Evolutionary conservation across 2,888 invertebrate species (phyloP), one percentile per base, ranked within the genome.

Genomic region (Drosophila melanosoma): DNA sequence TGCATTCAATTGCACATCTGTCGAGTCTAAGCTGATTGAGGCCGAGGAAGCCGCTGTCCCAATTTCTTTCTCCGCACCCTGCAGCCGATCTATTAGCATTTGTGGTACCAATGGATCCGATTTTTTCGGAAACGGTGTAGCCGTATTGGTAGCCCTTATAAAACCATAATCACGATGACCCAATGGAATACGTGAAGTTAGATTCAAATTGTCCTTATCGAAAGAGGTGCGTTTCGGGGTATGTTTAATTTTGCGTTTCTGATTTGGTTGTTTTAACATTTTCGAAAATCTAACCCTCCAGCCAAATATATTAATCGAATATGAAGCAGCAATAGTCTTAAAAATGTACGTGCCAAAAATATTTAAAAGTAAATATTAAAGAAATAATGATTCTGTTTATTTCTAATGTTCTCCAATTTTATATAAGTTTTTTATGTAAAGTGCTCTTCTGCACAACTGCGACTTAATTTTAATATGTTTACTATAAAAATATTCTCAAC

Each of bases 101-200:
- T 64, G 20, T 0, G 68, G 3, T 49, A 60, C 52, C 2, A 81
- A 15, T 0, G 57, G 38, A n/a, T 26, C 42, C 3, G 51, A 5
- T 10, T 65, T 76, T 23, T 59, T 67, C 4, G 70, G 79, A 45
- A 68, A 82, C 3, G 79, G 79, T 5, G 82, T 80, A 8, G 40
- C 8, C 3, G 49, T n/a, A 17, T 79, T 75, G 0, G 20, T 68
- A 10, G 63, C 32, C 57, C 56, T 82, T 0, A 61, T 29, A 10
- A 75, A 82, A 3, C 79, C 82, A 75, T 79, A 79, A 15, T 75
- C 68, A 1, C 82, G 79, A 4, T n/a, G 1, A 3, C 17, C 38
- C 17, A 68, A 10, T 0, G 79, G 65, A 15, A 74, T 42, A 20
- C 26, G 54, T 6, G 57, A 49, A 1, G 65, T 64, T 7, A 3